phyloP scores from a whole-genome alignment of 1,140 invertebrate species.

The Pachypsylla venusta region DNA sequence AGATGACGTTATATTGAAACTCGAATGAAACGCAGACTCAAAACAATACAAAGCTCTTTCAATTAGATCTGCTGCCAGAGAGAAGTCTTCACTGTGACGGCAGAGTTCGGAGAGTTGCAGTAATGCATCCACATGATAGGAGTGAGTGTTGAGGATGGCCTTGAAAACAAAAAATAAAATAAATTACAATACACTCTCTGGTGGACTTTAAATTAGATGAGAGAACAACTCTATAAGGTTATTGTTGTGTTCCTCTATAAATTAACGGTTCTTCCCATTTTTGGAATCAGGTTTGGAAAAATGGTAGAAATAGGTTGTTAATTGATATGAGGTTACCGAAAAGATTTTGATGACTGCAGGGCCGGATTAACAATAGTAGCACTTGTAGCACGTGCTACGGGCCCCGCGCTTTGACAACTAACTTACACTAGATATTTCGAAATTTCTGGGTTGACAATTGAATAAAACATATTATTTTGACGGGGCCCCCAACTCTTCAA shows the following conservation, averaged over 20 bases:
- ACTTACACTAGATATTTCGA: too few relatives aligned
- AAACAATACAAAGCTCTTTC: conserved; percentile 60
- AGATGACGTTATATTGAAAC: conserved; percentile 59
- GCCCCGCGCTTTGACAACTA: too few relatives aligned
- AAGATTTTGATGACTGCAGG: too few relatives aligned
- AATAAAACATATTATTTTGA: too few relatives aligned
- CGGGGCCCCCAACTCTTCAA: too few relatives aligned
- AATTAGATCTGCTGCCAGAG: conserved; percentile 61
- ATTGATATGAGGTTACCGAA: too few relatives aligned
- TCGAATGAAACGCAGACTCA: conserved; percentile 63
- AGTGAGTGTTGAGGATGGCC: conserved; percentile 55
- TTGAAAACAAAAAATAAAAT: conserved; percentile 29
- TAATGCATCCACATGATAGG: conserved; percentile 71
- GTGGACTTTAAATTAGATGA: neutral
- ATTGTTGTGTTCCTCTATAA: neutral
- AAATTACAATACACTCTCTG: neutral
- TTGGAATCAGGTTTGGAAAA: too few relatives aligned
- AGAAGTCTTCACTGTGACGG: conserved; percentile 59
- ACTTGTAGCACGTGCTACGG: too few relatives aligned
- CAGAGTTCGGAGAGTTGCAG: conserved; percentile 72
- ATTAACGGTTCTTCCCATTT: neutral
- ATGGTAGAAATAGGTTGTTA: too few relatives aligned
- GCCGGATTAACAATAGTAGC: too few relatives aligned
- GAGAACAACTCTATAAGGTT: neutral
- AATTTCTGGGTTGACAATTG: too few relatives aligned